Conservation (phyloP, 1,140 invertebrate genomes). For the Aradophagus sp. region DNA sequence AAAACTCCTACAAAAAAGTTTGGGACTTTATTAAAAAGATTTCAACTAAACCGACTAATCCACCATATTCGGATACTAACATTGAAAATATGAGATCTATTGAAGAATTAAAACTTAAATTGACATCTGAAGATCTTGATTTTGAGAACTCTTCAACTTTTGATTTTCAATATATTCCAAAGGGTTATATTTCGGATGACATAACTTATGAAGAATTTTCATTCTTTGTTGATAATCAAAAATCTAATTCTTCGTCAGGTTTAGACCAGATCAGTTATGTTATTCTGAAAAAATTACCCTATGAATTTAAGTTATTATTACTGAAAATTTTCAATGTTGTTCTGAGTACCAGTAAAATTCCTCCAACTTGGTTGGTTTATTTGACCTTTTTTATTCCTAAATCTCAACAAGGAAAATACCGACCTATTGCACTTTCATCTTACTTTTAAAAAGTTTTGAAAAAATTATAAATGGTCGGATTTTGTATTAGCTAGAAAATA, state of each 20-base stretch:
- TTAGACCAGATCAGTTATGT: conserved; percentile 19
- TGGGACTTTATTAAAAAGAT: too few species aligned
- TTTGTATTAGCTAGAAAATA: not conserved
- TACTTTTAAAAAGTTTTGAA: conserved; percentile 26
- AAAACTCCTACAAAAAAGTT: too few species aligned
- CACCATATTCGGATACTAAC: too few species aligned
- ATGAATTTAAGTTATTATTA: not conserved
- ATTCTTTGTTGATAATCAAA: not conserved
- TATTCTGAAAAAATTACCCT: conserved; percentile 15
- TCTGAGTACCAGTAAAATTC: conserved; percentile 3
- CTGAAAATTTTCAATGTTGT: conserved; percentile 9
- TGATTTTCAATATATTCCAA: not conserved
- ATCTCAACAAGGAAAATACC: conserved; percentile 8
- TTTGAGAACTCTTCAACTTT: too few species aligned
- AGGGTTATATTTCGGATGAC: not conserved
- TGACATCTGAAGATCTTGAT: not conserved
- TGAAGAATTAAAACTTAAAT: too few species aligned
- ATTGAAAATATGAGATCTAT: too few species aligned
- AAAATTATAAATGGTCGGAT: conserved; percentile 15
- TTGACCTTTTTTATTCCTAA: conserved; percentile 7
- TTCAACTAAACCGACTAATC: too few species aligned
- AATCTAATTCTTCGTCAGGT: conserved; percentile 14
- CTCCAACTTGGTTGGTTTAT: conserved; percentile 6
- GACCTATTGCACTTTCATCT: conserved; percentile 11
- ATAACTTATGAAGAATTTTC: conserved; percentile 1